Percentiles rank a stretch among this genome's conserved stretches.
Conservation (phyloP, 2,113 vertebrate species). For the Serinus canaria region DNA sequence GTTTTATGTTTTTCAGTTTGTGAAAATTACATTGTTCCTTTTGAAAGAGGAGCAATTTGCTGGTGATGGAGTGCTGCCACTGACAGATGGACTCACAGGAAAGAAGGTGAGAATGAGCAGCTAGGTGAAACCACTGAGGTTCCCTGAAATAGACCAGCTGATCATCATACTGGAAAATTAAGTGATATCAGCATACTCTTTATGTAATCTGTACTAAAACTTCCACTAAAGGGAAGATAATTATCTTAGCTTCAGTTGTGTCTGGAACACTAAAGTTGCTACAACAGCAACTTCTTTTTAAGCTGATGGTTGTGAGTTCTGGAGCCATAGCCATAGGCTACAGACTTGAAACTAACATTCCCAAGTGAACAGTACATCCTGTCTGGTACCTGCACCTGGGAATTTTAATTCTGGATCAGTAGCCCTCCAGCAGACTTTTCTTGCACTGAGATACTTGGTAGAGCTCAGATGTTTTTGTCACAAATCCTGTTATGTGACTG, state of each 20-base stretch:
- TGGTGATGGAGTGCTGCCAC: constrained; percentile 74
- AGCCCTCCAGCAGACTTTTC: not conserved
- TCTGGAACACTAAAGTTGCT: not conserved
- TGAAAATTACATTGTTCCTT: not conserved
- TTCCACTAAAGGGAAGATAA: not conserved
- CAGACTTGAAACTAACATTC: not conserved
- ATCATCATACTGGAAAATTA: not conserved
- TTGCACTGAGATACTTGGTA: not conserved
- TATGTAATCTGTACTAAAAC: not conserved
- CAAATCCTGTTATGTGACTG: not conserved
- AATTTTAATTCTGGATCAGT: not conserved
- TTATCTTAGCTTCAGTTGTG: not conserved
- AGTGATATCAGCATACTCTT: not conserved
- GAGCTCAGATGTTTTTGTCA: not conserved
- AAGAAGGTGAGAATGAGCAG: constrained; percentile 72
- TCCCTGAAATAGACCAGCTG: not conserved
- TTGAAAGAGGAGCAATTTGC: constrained; percentile 45
- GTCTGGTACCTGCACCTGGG: not conserved
- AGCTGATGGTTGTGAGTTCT: not conserved
- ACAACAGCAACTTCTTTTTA: not conserved
- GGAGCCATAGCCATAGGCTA: not conserved
- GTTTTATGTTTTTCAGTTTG: constrained; percentile 22
- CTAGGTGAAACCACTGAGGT: not conserved
- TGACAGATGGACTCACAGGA: constrained; percentile 82
- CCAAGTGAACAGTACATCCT: not conserved